Conservation (phyloP, 1,140 invertebrate genomes). For the Calycopis cecrops region DNA sequence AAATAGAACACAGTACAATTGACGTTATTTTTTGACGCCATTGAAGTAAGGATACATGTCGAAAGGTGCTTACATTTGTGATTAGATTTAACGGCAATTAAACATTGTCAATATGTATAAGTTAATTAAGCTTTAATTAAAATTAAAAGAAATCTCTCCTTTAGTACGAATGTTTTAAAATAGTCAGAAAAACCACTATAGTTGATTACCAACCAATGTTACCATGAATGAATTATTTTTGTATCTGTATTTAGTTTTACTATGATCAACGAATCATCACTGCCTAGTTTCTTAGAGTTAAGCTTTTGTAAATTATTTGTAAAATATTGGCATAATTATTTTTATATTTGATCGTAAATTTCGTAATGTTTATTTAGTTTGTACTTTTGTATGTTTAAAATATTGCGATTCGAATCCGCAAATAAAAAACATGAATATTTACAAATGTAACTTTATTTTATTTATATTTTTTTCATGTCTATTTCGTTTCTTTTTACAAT, state of each 20-base stretch:
- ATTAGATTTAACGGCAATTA: not conserved
- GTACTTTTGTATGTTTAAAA: slow-evolving; percentile 4
- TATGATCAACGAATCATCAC: slow-evolving; percentile 30
- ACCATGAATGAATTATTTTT: slow-evolving; percentile 16
- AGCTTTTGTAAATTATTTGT: slow-evolving; percentile 59
- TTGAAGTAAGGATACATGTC: not conserved
- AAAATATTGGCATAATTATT: slow-evolving; percentile 52
- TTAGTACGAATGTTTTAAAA: not conserved
- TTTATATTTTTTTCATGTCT: slow-evolving; percentile 61
- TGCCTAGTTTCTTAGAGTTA: slow-evolving; percentile 46
- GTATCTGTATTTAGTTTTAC: slow-evolving; percentile 9
- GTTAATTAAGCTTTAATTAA: slow-evolving; percentile 18
- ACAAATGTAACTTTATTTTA: slow-evolving; percentile 65
- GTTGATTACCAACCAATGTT: slow-evolving; percentile 24
- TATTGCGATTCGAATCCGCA: slow-evolving; percentile 12
- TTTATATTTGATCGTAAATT: slow-evolving; percentile 25
- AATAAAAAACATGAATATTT: slow-evolving; percentile 46
- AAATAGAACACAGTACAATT: no score
- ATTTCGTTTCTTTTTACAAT: slow-evolving; percentile 68
- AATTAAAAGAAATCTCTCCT: slow-evolving; percentile 5
- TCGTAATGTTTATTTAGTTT: not conserved
- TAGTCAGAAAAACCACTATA: slow-evolving; percentile 1
- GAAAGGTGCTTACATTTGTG: not conserved
- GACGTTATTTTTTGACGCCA: no score
- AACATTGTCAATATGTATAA: slow-evolving; percentile 3